These are phyloP conservation scores for Etheostoma nigrum DNA, from an alignment of 2,797 vertebrate genomes.

Conservation along the genomic window DNA sequence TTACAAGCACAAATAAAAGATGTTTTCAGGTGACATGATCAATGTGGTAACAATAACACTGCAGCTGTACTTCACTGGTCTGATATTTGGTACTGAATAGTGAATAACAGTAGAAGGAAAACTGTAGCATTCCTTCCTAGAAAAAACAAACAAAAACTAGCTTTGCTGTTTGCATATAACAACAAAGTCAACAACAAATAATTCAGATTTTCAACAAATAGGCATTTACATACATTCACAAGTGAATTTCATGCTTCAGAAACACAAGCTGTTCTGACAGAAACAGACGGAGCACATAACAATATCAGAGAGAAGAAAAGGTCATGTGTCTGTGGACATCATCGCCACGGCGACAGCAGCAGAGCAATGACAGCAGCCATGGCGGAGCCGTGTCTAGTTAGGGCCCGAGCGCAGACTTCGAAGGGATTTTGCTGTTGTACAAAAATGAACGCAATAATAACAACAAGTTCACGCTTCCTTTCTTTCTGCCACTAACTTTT, in stretches of 20 bases:
- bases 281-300: not conserved
- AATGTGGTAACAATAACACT: not conserved
- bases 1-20: not conserved
- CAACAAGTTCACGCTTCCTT: too few species aligned
- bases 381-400: not conserved
- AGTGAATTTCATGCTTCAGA: constrained; percentile 1
- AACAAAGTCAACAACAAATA: not conserved
- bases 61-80: not conserved
- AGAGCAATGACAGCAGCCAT: too few species aligned
- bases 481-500: too few species aligned
- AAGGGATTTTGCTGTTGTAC: not conserved
- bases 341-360: too few species aligned
- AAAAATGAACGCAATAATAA: too few species aligned
- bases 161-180: not conserved
- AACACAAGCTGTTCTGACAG: not conserved
- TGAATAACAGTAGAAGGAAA: not conserved
- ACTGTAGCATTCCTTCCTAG: not conserved
- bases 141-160: not conserved
- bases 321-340: too few species aligned
- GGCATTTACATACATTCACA: constrained; percentile 4
- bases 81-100: not conserved
- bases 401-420: not conserved
- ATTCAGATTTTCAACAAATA: not conserved
- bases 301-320: not conserved
- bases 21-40: not conserved